Base-by-base conservation (phyloP, 2,888 invertebrate species). In the Smittia sp. region DNA sequence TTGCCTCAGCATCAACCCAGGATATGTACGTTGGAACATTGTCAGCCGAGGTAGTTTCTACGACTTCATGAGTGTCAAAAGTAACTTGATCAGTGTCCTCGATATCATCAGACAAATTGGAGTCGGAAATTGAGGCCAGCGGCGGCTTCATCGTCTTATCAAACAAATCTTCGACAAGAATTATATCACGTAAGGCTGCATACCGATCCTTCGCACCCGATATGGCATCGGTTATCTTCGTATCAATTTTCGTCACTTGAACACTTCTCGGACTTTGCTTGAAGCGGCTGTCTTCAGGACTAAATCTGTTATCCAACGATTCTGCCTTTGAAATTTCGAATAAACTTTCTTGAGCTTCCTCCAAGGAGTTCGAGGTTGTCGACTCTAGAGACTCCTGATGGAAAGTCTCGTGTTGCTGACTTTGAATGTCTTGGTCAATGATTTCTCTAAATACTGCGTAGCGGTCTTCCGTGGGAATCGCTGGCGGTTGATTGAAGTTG, bases 391-490 rank as follows among this genome's bases (percentile, higher is more conserved):
- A 72, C 24, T 72, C 76, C 32, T 78, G 77, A 62, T 75, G 74
- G 22, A 78, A 77, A 52, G 76, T 76, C 18, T 80, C 80, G 70
- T 79, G 78, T 75, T 79, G 78, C 77, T 78, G 79, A 22, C 83
- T 84, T 79, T 88, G 88, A 27, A 88, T 80, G 77, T 89, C 89
- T 79, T 91, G 91, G 78, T 92, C 89, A 76, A 93, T 90, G 76
- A 93, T 87, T 83, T 95, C 94, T 75, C 94, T 85, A 78, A 95
- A 94, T 0, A 91, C 94, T 0, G 94, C 94, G 80, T 95, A 95
- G 77, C 92, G 87, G 79, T 94, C 94, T 78, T 90, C 91, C 0
- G 86, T 81, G 0, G 87, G 82, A 75, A 76, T 9, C 74, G 65
- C 46, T 13, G 65, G 63, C 0, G 73, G 73, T 4, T 74, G 74